Percentiles rank a stretch among this genome's conserved stretches.
Conservation (phyloP, 2,113 vertebrate species). For the Gnathonemus echidnorhynchus region DNA sequence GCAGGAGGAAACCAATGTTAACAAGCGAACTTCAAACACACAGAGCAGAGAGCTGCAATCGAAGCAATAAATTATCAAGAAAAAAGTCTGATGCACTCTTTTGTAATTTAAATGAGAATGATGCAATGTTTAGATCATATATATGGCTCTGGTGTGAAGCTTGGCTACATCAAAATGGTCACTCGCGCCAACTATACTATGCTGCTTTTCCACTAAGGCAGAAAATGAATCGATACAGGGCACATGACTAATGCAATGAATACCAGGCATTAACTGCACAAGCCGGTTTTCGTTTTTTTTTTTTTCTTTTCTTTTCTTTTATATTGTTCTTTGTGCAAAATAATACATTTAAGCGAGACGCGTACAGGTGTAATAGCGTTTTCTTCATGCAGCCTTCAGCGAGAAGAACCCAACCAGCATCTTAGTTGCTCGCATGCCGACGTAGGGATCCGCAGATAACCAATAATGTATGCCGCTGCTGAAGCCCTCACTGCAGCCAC, state of each 20-base stretch:
- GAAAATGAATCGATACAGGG: background rate
- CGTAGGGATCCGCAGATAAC: background rate
- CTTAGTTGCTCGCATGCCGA: background rate
- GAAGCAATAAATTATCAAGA: background rate
- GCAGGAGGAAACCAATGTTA: background rate
- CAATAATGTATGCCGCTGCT: background rate
- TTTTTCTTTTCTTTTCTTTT: background rate
- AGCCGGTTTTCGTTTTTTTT: background rate
- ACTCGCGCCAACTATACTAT: background rate
- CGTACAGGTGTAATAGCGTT: background rate
- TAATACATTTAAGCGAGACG: background rate
- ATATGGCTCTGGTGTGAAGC: background rate
- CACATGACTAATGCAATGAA: background rate
- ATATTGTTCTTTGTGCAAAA: background rate
- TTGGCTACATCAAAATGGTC: background rate
- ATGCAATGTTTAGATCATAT: background rate
- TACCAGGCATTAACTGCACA: background rate
- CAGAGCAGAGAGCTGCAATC: background rate
- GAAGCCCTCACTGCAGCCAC: background rate
- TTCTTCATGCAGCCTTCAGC: background rate
- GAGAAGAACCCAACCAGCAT: background rate
- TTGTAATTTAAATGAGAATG: background rate
- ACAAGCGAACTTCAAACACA: background rate
- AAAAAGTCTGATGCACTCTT: background rate
- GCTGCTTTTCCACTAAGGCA: background rate